phyloP scores from a whole-genome alignment of 2,113 vertebrate species.

The Grammomys dolichurus region DNA sequence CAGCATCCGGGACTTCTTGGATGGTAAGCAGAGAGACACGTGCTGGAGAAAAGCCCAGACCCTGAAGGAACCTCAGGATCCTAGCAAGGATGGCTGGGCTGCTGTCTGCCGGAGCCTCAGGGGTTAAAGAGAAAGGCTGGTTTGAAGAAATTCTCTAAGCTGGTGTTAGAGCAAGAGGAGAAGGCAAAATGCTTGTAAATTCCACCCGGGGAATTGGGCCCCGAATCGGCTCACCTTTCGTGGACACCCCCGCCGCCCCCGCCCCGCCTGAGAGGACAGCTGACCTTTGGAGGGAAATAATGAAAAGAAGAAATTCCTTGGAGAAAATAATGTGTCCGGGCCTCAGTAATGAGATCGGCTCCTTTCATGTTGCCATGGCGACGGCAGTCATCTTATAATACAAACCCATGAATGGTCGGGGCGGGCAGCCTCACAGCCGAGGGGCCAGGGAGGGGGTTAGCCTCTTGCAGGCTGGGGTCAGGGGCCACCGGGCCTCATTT shows the following conservation, averaged over 20 bases:
- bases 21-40: accelerated
- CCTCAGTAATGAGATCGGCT: conserved; percentile 93
- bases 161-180: conserved; percentile 84
- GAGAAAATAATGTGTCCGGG: conserved; percentile 93
- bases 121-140: conserved; percentile 88
- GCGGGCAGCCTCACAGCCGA: conserved; percentile 80
- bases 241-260: conserved; percentile 90
- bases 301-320: conserved; percentile 95
- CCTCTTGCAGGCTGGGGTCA: conserved; percentile 76
- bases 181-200: conserved; percentile 95
- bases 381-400: conserved; percentile 91
- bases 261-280: conserved; percentile 96
- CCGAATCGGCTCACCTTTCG: conserved; percentile 96
- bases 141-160: conserved; percentile 85
- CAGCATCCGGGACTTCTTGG: background rate
- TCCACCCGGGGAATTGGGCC: conserved; percentile 91
- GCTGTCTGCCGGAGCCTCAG: conserved; percentile 58
- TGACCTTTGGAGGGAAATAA: conserved; percentile 98
- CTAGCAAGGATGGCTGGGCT: accelerated
- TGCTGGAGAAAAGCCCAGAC: background rate
- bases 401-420: conserved; percentile 90
- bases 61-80: accelerated
- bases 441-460: conserved; percentile 68
- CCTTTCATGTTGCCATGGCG: conserved; percentile 91
- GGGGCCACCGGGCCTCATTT: conserved; percentile 64